These are phyloP conservation scores for Rhinoptilus africanus DNA, from an alignment of 2,113 vertebrate genomes.

Conservation along the genomic window DNA sequence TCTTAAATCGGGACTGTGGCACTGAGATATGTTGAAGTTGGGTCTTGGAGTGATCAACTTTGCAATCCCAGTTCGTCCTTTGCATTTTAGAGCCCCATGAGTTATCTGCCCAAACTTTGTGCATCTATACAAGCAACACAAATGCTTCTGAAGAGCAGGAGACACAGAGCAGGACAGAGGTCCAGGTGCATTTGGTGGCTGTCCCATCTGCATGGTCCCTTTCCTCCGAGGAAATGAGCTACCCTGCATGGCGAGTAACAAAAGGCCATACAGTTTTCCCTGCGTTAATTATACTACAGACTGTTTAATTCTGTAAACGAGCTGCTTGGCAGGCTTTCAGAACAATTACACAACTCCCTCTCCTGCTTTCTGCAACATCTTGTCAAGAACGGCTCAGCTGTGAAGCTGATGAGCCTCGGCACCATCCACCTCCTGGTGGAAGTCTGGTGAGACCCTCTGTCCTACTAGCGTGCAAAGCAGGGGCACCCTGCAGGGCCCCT, in stretches of 20 bases:
- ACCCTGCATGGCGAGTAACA: neutral
- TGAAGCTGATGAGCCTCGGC: neutral
- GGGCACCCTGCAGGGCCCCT: accelerated
- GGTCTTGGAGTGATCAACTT: neutral
- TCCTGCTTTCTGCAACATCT: accelerated
- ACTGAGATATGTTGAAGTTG: neutral
- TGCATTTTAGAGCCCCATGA: neutral
- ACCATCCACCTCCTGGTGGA: neutral
- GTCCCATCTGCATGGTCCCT: neutral
- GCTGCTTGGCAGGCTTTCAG: conserved; percentile 33
- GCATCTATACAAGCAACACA: neutral
- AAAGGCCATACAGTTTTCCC: neutral
- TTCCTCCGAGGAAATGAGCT: neutral
- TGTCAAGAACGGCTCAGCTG: neutral
- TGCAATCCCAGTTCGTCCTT: neutral
- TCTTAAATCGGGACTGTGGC: neutral
- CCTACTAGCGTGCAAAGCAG: neutral
- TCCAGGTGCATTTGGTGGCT: neutral
- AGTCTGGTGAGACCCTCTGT: neutral
- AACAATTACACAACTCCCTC: neutral
- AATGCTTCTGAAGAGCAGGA: neutral
- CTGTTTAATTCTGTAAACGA: neutral
- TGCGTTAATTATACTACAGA: neutral
- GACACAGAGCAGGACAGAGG: neutral
- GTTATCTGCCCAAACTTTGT: neutral